A percentile compares a stretch with the other conserved stretches of the same genome.
Evolutionary conservation across 35 echinoderm and acorn worm genomes (phyloP).

Genomic region (Hemicentrotus pulcherrimus): DNA sequence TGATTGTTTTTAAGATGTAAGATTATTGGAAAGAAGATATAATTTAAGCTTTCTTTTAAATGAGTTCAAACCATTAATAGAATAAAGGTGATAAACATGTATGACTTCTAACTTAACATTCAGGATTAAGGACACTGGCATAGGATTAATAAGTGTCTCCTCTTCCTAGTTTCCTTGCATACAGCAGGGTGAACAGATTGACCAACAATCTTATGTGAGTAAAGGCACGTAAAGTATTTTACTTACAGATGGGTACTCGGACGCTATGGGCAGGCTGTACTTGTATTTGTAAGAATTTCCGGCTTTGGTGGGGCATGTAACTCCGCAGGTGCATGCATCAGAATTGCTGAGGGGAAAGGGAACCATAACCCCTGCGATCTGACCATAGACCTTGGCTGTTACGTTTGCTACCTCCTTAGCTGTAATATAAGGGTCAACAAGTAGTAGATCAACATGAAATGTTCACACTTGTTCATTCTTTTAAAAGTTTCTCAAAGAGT

Average conservation of each 20-base stretch:
- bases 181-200: no score
- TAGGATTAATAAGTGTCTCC: no score
- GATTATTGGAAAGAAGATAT: no score
- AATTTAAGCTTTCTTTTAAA: no score
- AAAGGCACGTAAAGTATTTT: no score
- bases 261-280: not conserved
- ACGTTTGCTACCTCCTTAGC: not conserved
- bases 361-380: not conserved
- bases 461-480: not conserved
- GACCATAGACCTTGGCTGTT: slow-evolving; percentile 47
- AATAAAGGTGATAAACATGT: no score
- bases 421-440: not conserved
- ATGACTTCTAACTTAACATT: no score
- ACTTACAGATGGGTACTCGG: slow-evolving; percentile 43
- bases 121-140: no score
- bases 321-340: slow-evolving; percentile 31
- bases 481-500: not conserved
- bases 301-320: not conserved
- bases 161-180: no score
- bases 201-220: no score
- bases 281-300: slow-evolving; percentile 28
- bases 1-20: no score
- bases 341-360: slow-evolving; percentile 22
- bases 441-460: not conserved
- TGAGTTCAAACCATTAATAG: no score